These are phyloP conservation scores for Drosophila teissieri DNA, from an alignment of 1,140 invertebrate genomes.

Conservation along the genomic window DNA sequence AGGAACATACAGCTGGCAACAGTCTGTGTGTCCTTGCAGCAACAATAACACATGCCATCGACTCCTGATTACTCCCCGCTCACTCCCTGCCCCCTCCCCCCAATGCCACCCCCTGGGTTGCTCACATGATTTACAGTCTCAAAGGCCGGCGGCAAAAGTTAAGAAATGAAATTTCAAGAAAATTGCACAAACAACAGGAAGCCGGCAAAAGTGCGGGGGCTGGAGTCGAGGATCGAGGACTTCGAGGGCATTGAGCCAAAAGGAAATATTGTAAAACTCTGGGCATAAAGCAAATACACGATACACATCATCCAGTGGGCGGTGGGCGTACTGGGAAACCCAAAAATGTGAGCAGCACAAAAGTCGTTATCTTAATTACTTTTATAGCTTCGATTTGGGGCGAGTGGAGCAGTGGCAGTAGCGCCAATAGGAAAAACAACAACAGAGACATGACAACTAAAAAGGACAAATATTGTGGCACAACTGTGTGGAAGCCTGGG, in stretches of 20 bases:
- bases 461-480: conserved; percentile 15
- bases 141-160: conserved; percentile 73
- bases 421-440: conserved; percentile 17
- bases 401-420: conserved; percentile 26
- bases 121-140: conserved; percentile 76
- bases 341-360: conserved; percentile 61
- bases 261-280: conserved; percentile 79
- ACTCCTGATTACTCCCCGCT: not conserved
- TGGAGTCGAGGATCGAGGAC: conserved; percentile 1
- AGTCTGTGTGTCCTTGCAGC: conserved; percentile 15
- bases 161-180: conserved; percentile 83
- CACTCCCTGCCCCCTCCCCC: not conserved
- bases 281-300: conserved; percentile 77
- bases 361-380: conserved; percentile 83
- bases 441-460: conserved; percentile 30
- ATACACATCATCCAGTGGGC: conserved; percentile 61
- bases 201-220: conserved; percentile 32
- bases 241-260: conserved; percentile 46
- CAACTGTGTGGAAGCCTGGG: too few species aligned
- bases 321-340: not conserved
- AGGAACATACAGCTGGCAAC: conserved; percentile 42
- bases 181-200: conserved; percentile 78
- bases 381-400: conserved; percentile 79
- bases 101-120: not conserved
- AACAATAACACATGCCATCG: conserved; percentile 60